A percentile compares a stretch with the other conserved stretches of the same genome.
phyloP scores from a whole-genome alignment of 2,797 vertebrate genomes.

The Poeciliopsis gracilis region DNA sequence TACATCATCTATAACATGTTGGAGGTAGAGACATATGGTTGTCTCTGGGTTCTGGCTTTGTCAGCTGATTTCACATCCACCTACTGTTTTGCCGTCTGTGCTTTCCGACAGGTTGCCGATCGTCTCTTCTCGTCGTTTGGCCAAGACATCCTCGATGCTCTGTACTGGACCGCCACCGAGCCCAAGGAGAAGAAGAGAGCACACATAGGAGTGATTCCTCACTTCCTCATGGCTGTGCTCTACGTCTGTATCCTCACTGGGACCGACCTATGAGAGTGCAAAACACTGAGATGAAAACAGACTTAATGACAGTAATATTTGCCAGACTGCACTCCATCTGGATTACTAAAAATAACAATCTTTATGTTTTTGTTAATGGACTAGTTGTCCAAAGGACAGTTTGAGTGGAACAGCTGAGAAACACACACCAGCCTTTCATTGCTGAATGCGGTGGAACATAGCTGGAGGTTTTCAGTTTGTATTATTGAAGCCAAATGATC shows the following conservation, averaged over 20 bases:
- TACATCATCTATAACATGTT: constrained; percentile 99
- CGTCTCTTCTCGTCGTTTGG: constrained; percentile 98
- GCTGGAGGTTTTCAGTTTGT: background rate
- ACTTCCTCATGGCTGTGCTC: constrained; percentile 97
- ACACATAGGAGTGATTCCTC: constrained; percentile 94
- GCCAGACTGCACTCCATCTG: background rate
- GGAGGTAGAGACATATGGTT: constrained; percentile 81
- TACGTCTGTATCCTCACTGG: constrained; percentile 96
- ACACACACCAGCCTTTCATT: background rate
- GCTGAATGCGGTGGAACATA: background rate
- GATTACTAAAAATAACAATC: background rate
- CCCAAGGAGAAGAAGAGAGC: constrained; percentile 94
- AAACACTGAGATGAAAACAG: background rate
- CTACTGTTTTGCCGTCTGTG: background rate
- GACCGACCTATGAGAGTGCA: background rate
- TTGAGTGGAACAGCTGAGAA: background rate
- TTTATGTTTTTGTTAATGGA: background rate
- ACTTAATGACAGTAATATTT: background rate
- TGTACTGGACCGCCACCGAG: constrained; percentile 98
- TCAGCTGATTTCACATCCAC: background rate
- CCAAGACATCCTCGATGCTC: constrained; percentile 96
- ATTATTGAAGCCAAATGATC: background rate
- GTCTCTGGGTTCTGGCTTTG: background rate
- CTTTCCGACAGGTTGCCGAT: constrained; percentile 85
- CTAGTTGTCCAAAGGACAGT: background rate